Evolutionary conservation across 2,888 invertebrate genomes (phyloP), one percentile per base, ranked within the genome.

Genomic region (Drosophila pseudotakahashii): DNA sequence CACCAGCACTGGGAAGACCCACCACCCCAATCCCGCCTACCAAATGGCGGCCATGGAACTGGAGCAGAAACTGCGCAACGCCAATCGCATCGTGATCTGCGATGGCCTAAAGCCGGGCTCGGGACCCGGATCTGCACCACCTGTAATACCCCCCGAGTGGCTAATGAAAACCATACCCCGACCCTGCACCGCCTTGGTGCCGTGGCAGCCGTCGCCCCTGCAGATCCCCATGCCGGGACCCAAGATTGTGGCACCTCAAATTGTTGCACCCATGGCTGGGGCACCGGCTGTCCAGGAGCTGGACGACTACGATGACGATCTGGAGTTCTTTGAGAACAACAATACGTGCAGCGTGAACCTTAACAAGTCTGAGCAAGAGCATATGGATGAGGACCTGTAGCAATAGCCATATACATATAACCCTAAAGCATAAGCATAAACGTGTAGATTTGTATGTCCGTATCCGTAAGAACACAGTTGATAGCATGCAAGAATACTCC

Each of bases 101-200:
- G 96, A 96, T 19, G 96, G 96, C 90, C 92, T 96, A 47, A 94
- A 94, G 79, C 94, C 94, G 94, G 81, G 94, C 93, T 85, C 84
- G 95, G 50, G 71, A 73, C 48, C 80, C 76, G 37, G 75, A 60
- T 66, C 71, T 60, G 44, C 75, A 68, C 41, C 57, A 7, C 34
- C 61, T 71, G 95, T 95, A 50, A 89, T 96, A 77, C 96, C 96
- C 1, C 93, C 96, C 1, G 93, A 94, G 41, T 93, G 94, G 13
- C 91, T 96, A 42, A 91, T 96, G 62, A 93, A 94, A 51, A 50
- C 84, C 6, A 76, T 88, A 42, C 84, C 94, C 94, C 88, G 92
- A 94, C 96, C 96, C 0, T 95, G 95, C 82, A 96, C 96, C 92
- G 96, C 97, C 4, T 90, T 97, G 74, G 96, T 97, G 2, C 93